Evolutionary conservation across 1,140 invertebrate species (phyloP).

Genomic region (Conopomorpha cramerella): DNA sequence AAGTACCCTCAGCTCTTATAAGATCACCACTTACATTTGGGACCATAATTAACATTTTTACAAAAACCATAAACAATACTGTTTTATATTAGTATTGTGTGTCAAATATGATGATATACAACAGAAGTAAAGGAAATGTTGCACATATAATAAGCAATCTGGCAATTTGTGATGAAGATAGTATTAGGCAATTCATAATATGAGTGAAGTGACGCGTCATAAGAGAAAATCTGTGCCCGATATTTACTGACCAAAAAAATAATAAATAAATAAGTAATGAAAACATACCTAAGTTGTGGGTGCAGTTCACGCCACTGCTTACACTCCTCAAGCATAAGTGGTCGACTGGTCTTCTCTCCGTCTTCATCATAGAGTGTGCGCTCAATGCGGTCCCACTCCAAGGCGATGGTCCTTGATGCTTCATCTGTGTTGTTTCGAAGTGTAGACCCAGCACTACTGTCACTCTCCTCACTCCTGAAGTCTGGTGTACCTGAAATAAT

Average conservation of each 20-base stretch:
- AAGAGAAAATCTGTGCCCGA: not conserved
- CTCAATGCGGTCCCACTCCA: slow-evolving; percentile 54
- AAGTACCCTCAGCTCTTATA: too few species aligned
- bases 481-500: slow-evolving; percentile 41
- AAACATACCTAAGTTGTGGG: slow-evolving; percentile 48
- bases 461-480: slow-evolving; percentile 50
- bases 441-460: slow-evolving; percentile 52
- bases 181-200: too few species aligned
- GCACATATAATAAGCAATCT: too few species aligned
- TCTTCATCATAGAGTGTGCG: slow-evolving; percentile 51
- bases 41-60: too few species aligned
- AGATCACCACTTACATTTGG: too few species aligned
- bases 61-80: not conserved
- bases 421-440: slow-evolving; percentile 43
- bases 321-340: slow-evolving; percentile 50
- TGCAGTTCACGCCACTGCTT: slow-evolving; percentile 49
- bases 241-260: not conserved
- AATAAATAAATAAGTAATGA: not conserved
- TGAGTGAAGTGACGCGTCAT: too few species aligned
- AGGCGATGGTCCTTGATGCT: slow-evolving; percentile 29
- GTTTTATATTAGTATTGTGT: not conserved
- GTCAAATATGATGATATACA: not conserved
- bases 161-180: too few species aligned
- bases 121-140: too few species aligned
- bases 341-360: slow-evolving; percentile 38